Conservation (phyloP, 2,113 vertebrate species). For the Alces alces region DNA sequence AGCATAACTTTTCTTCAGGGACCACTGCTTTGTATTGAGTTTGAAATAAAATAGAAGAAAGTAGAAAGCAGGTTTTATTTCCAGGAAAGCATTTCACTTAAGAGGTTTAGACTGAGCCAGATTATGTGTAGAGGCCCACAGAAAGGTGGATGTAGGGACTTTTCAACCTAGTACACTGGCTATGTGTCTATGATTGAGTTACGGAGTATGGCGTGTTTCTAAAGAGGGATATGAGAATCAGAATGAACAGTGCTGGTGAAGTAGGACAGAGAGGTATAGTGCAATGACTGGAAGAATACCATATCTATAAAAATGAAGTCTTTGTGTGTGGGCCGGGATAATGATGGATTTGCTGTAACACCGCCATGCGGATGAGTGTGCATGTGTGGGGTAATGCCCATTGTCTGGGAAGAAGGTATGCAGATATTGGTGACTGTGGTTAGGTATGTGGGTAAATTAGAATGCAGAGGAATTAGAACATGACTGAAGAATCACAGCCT, state of each 20-base stretch:
- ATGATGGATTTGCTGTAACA: background rate
- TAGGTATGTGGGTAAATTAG: background rate
- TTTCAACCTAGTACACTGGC: background rate
- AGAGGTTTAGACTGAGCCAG: constrained; percentile 56
- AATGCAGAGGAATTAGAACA: background rate
- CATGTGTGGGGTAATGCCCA: background rate
- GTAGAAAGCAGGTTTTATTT: constrained; percentile 63
- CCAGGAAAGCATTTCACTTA: constrained; percentile 64
- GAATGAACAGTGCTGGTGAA: background rate
- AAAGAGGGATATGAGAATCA: background rate
- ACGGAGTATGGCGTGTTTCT: background rate
- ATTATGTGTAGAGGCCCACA: constrained; percentile 53
- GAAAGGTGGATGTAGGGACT: constrained; percentile 23
- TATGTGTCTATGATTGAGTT: background rate
- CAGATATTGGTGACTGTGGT: background rate
- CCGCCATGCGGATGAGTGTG: background rate
- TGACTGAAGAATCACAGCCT: background rate
- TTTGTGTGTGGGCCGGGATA: background rate
- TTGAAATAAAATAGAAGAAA: constrained; percentile 54
- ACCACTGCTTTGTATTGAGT: constrained; percentile 58
- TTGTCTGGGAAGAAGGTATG: background rate
- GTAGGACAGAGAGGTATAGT: background rate
- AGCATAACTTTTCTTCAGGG: constrained; percentile 68
- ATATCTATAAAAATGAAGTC: background rate
- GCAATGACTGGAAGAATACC: background rate